phyloP scores from a whole-genome alignment of 1,140 invertebrate species.

The Nomia melanderi region DNA sequence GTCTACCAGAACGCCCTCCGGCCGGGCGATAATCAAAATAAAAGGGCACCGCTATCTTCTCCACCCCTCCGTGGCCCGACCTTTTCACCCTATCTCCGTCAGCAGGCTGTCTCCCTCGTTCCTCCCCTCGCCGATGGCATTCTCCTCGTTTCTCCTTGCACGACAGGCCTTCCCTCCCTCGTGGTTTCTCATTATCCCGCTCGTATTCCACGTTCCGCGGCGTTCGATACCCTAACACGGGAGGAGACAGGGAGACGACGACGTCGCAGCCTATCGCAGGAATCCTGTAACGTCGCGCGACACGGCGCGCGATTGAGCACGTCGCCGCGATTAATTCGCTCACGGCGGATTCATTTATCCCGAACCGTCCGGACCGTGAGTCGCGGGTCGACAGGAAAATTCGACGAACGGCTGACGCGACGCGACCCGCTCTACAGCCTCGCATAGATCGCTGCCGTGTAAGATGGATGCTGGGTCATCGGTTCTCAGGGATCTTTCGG shows the following conservation, averaged over 20 bases:
- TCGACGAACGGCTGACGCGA: neutral
- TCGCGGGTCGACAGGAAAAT: slow-evolving; percentile 28
- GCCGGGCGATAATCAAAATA: slow-evolving; percentile 33
- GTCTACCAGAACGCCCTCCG: no score
- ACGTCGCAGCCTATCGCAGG: neutral
- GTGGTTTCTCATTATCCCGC: slow-evolving; percentile 26
- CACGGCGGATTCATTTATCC: slow-evolving; percentile 36
- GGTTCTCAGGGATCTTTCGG: no score
- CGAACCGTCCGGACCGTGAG: neutral
- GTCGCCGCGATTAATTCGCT: slow-evolving; percentile 38
- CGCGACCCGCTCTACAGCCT: no score
- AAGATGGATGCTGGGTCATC: no score
- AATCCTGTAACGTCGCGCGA: neutral
- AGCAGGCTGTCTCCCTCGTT: neutral
- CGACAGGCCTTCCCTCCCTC: neutral
- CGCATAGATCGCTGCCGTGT: no score
- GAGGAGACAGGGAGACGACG: neutral
- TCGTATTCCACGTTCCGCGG: slow-evolving; percentile 11
- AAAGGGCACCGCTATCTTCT: slow-evolving; percentile 1
- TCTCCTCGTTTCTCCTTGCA: no score
- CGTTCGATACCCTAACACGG: neutral
- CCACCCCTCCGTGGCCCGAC: neutral
- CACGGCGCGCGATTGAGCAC: neutral
- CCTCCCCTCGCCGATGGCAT: no score
- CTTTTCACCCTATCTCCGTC: slow-evolving; percentile 24